Conservation (phyloP, 64 coral and sea anemone species). For the Trachythela sp. region DNA sequence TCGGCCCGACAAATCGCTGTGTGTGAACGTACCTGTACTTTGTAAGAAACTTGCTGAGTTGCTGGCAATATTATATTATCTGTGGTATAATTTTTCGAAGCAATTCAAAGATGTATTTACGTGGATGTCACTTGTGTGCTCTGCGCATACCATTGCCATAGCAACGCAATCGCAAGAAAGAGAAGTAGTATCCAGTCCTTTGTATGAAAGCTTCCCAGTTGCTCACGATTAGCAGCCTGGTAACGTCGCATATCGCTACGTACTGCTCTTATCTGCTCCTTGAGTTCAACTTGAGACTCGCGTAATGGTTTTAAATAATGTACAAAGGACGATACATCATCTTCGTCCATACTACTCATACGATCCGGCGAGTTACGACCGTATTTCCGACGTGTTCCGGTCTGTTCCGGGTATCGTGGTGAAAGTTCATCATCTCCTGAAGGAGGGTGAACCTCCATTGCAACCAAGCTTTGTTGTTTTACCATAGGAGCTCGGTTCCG, state of each 20-base stretch:
- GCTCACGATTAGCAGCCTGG: slow-evolving; percentile 78
- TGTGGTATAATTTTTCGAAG: too few species aligned
- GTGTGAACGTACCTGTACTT: too few species aligned
- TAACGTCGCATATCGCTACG: slow-evolving; percentile 80
- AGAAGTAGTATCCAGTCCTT: slow-evolving; percentile 91
- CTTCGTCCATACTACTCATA: slow-evolving; percentile 77
- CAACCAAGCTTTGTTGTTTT: slow-evolving; percentile 41
- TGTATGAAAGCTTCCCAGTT: slow-evolving; percentile 69
- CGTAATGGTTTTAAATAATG: slow-evolving; percentile 74
- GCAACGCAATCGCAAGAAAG: slow-evolving; percentile 58
- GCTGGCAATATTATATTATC: too few species aligned
- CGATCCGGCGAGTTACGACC: slow-evolving; percentile 71
- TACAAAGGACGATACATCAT: slow-evolving; percentile 72
- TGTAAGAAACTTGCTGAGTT: too few species aligned
- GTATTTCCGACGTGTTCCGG: slow-evolving; percentile 56
- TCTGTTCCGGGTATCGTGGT: slow-evolving; percentile 20
- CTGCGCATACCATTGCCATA: background rate
- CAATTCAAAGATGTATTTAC: background rate
- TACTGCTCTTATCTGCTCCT: slow-evolving; percentile 84
- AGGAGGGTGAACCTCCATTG: slow-evolving; percentile 65
- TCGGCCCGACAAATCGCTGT: too few species aligned
- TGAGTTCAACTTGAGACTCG: slow-evolving; percentile 78
- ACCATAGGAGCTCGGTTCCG: slow-evolving; percentile 85
- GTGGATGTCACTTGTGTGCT: background rate
- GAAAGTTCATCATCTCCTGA: slow-evolving; percentile 44